phyloP scores from a whole-genome alignment of 1,140 invertebrate species.

The Rhopalosiphum padi region DNA sequence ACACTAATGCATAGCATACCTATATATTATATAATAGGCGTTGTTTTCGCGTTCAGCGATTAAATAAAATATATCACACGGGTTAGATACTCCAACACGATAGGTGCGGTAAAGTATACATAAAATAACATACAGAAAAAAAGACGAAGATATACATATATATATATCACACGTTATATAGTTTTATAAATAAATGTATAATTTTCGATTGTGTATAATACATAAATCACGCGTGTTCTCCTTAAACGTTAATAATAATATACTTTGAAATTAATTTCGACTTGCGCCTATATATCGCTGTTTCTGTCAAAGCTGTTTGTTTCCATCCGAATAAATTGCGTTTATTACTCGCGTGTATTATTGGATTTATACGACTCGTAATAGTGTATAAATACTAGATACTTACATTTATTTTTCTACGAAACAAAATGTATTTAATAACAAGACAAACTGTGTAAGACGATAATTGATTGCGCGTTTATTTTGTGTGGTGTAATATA shows the following conservation, averaged over 20 bases:
- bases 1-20: neutral
- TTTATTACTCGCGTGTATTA: neutral
- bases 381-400: neutral
- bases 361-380: neutral
- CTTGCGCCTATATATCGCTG: neutral
- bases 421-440: conserved; percentile 1
- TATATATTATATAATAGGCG: neutral
- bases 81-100: neutral
- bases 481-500: neutral
- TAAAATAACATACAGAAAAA: neutral
- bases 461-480: conserved; percentile 16
- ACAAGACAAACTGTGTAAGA: conserved; percentile 7
- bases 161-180: neutral
- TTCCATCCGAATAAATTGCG: neutral
- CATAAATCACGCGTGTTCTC: neutral
- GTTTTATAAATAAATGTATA: neutral
- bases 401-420: conserved; percentile 4
- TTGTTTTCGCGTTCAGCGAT: neutral
- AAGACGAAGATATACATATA: neutral
- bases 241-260: neutral
- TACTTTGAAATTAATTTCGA: neutral
- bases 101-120: neutral
- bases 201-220: no score
- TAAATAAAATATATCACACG: neutral
- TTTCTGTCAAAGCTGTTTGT: neutral